phyloP scores from a whole-genome alignment of 1,140 invertebrate genomes.

The Drosophila kohkoa region DNA sequence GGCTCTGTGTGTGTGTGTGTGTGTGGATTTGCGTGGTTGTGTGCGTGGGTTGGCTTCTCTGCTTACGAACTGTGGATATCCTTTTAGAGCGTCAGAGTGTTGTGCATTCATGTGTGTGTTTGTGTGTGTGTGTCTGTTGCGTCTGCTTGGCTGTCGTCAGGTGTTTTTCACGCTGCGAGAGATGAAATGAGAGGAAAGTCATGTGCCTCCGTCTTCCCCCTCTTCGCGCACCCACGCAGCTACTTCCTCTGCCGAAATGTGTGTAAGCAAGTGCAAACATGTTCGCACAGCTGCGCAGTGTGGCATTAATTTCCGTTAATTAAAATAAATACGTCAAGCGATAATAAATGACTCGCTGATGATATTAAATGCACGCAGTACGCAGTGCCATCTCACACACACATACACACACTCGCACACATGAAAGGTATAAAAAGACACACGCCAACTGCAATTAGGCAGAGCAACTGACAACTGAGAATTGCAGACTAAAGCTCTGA shows the following conservation, averaged over 20 bases:
- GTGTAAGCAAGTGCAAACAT: slow-evolving; percentile 76
- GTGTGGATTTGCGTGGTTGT: background rate
- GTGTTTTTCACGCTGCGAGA: slow-evolving; percentile 41
- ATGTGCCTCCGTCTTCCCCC: slow-evolving; percentile 1
- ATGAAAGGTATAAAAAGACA: slow-evolving; percentile 39
- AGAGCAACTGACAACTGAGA: slow-evolving; percentile 6
- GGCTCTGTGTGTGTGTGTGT: slow-evolving; percentile 7
- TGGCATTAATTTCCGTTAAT: slow-evolving; percentile 83
- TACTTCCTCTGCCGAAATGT: slow-evolving; percentile 40
- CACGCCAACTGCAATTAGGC: slow-evolving; percentile 53
- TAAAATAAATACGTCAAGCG: slow-evolving; percentile 83
- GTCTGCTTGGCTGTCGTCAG: slow-evolving; percentile 44
- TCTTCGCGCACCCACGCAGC: background rate
- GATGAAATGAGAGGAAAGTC: background rate
- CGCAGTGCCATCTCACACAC: slow-evolving; percentile 2
- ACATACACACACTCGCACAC: background rate
- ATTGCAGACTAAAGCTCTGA: background rate
- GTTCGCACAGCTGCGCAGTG: slow-evolving; percentile 71
- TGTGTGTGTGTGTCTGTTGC: background rate
- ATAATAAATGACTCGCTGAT: slow-evolving; percentile 77
- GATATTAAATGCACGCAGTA: slow-evolving; percentile 58
- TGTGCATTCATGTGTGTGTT: slow-evolving; percentile 51
- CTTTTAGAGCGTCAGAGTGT: slow-evolving; percentile 45
- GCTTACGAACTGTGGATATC: slow-evolving; percentile 19
- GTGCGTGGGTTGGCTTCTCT: slow-evolving; percentile 16